Conservation (phyloP, 2,797 vertebrate genomes). For the Meriones psammophilus region DNA sequence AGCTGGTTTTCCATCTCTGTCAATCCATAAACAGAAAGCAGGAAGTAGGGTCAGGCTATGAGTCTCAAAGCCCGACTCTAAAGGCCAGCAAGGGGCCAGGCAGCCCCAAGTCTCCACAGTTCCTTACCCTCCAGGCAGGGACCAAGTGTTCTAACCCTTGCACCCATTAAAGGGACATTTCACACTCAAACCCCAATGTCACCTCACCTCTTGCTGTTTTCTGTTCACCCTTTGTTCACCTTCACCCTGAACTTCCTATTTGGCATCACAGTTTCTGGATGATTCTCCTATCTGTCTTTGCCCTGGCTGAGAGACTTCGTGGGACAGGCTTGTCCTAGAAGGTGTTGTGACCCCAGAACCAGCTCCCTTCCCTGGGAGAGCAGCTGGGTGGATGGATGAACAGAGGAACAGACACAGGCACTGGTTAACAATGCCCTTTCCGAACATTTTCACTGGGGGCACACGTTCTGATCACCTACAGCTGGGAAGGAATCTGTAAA, state of each 20-base stretch:
- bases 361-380: too few relatives aligned
- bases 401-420: rapidly evolving
- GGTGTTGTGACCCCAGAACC: neutral
- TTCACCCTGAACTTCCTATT: neutral
- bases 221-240: neutral
- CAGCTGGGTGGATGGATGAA: neutral
- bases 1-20: neutral
- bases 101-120: neutral
- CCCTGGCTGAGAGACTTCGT: neutral
- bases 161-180: too few relatives aligned
- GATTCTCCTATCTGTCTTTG: neutral
- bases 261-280: neutral
- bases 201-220: neutral
- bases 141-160: neutral
- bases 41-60: neutral
- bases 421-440: neutral
- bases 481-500: neutral
- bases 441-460: neutral
- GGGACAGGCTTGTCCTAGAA: neutral
- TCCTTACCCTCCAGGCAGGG: neutral
- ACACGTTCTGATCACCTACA: neutral
- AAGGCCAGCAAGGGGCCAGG: neutral
- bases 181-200: neutral
- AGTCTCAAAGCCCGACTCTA: neutral
- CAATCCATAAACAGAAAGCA: neutral